These are phyloP conservation scores for Arion vulgaris DNA, from an alignment of 1,140 invertebrate genomes.

Conservation along the genomic window DNA sequence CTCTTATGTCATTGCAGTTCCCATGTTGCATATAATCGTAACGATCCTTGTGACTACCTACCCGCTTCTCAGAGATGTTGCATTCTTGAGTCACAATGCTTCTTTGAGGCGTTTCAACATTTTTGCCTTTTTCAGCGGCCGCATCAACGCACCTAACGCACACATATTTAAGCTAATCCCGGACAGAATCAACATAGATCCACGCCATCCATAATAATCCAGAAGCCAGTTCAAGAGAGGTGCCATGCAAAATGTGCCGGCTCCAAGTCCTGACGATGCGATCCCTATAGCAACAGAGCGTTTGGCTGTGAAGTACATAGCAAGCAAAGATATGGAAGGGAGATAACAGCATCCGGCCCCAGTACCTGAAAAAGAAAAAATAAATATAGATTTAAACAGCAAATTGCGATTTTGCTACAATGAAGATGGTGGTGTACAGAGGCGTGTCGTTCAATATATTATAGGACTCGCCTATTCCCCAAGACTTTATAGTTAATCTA, in stretches of 20 bases:
- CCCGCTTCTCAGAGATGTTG: background rate
- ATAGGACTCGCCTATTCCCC: no score
- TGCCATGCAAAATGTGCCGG: conserved; percentile 35
- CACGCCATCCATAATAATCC: conserved; percentile 33
- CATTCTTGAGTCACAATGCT: background rate
- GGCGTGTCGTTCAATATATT: no score
- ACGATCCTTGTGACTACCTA: no score
- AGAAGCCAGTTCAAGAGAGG: conserved; percentile 38
- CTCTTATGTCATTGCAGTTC: no score
- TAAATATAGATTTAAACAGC: no score
- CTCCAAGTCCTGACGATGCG: conserved; percentile 38
- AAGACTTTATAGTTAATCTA: no score
- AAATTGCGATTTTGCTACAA: no score
- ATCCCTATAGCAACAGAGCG: conserved; percentile 39
- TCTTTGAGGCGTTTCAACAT: background rate
- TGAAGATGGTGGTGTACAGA: no score
- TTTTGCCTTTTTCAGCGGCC: conserved; percentile 29
- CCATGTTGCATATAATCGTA: no score
- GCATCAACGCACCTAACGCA: conserved; percentile 29
- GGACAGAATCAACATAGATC: conserved; percentile 33
- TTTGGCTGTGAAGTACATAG: conserved; percentile 39
- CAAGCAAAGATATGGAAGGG: conserved; percentile 12
- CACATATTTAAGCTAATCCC: conserved; percentile 37
- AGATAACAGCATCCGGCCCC: conserved; percentile 15
- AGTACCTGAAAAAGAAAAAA: conserved; percentile 26